These are phyloP conservation scores for Adineta ricciae DNA, from an alignment of 2,888 invertebrate genomes.

Conservation along the genomic window DNA sequence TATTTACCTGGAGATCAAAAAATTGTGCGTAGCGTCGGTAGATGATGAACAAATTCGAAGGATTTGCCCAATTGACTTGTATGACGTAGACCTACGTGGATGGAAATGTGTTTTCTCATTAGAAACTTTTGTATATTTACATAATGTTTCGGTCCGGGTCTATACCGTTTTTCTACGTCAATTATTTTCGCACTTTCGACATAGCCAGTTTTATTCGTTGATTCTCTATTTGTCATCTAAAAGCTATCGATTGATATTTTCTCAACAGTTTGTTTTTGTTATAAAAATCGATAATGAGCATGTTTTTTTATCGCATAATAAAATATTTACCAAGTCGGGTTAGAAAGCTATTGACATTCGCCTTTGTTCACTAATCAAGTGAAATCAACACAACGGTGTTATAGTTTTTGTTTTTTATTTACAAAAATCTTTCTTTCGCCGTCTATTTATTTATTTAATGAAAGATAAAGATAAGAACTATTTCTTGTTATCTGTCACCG, in stretches of 20 bases:
- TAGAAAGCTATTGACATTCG: too few relatives aligned
- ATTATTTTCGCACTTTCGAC: neutral
- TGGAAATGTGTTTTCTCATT: neutral
- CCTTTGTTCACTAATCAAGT: too few relatives aligned
- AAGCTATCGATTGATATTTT: neutral
- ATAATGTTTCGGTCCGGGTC: constrained; percentile 4
- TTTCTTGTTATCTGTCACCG: too few relatives aligned
- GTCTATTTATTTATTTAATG: too few relatives aligned
- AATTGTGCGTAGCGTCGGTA: constrained; percentile 45
- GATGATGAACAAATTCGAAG: constrained; percentile 38
- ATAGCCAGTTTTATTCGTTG: neutral
- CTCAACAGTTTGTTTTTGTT: too few relatives aligned
- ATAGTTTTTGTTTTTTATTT: too few relatives aligned
- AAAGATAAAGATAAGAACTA: too few relatives aligned
- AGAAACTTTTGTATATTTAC: neutral
- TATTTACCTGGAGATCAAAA: constrained; percentile 44
- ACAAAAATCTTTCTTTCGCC: too few relatives aligned
- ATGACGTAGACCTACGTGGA: constrained; percentile 40
- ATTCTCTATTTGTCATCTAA: neutral
- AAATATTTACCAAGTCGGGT: too few relatives aligned
- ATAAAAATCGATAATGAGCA: too few relatives aligned
- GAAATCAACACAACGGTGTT: too few relatives aligned
- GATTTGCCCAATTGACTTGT: constrained; percentile 43
- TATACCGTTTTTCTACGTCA: neutral
- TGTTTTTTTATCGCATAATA: too few relatives aligned